Base-by-base conservation (phyloP, 1,140 invertebrate genomes). In the Anagrus nilaparvatae region DNA sequence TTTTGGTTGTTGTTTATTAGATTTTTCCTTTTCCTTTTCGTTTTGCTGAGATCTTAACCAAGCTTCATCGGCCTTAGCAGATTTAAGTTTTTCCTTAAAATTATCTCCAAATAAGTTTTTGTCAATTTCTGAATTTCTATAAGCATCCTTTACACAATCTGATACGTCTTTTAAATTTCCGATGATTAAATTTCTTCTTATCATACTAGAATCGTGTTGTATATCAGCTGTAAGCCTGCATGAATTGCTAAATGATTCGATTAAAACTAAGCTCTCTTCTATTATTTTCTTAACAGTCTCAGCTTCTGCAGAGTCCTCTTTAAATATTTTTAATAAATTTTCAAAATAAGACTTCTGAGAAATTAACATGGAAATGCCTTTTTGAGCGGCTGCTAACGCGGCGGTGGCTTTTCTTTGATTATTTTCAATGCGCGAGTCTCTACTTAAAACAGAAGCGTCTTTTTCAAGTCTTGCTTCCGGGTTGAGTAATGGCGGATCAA, bases 401-500 rank as follows among this genome's bases (percentile, higher is more conserved):
- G 43, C 50, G 10, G 45, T 29, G 16, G 47, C 37, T 40, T 43
- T 50, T 16, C 20, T 14, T 27, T 51, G 50, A 16, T 51, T 51
- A 10, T 25, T 31, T 6, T 37, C 21, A 30, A 51, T 51, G 4
- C 50, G 43, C 7, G 32, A 28, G 20, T 50, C 45, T 24, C 45
- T 44, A 12, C 14, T 45, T 13, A 39, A 34, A 9, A 23, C n/a
- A 1, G 9, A 2, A 14, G 43, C 34, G n/a, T 34, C 14, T 5
- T 47, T 16, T 13, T 33, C 27, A 2, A 25, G 19, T 27, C 25
- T 36, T 2, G 44, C 25, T 18, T 50, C 48, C 12, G 27, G n/a
- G 38, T 47, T 50, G 0, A 50, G 13, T 12, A 21, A 30, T 10
- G 44, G 48, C 2, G 48, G 30, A 10, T 43, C 40, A 6, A 41